Evolutionary conservation across 2,888 invertebrate species (phyloP).

Genomic region (Gandaritis pyraliata): DNA sequence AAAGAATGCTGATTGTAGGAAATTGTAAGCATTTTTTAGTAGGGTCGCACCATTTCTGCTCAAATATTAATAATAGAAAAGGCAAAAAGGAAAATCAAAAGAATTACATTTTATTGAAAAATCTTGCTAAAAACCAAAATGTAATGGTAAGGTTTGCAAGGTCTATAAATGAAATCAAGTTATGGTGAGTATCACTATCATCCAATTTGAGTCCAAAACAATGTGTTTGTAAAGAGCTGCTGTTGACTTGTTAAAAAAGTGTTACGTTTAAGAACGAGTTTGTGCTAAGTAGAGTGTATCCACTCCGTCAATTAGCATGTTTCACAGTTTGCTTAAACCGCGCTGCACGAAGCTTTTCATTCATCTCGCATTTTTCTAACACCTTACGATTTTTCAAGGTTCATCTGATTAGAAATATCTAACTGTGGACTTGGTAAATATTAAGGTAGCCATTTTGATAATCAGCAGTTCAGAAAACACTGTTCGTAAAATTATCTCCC

Average conservation of each 20-base stretch:
- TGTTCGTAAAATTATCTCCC: no score
- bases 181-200: constrained; percentile 11
- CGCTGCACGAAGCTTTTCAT: constrained; percentile 13
- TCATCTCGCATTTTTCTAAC: constrained; percentile 14
- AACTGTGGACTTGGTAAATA: background rate
- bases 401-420: no score
- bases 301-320: constrained; percentile 25
- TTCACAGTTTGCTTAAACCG: constrained; percentile 28
- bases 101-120: no score
- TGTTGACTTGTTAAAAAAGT: constrained; percentile 25
- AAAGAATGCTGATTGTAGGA: constrained; percentile 29
- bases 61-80: no score
- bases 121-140: no score
- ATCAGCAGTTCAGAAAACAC: no score
- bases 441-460: no score
- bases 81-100: no score
- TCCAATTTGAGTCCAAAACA: constrained; percentile 14
- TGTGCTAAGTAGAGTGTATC: constrained; percentile 29
- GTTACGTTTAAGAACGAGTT: constrained; percentile 22
- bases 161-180: no score
- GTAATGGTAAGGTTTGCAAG: background rate
- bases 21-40: constrained; percentile 22
- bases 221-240: constrained; percentile 15
- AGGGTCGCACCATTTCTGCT: background rate
- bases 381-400: background rate